Conservation (phyloP, 2,888 invertebrate genomes). For the Acleris cristana region DNA sequence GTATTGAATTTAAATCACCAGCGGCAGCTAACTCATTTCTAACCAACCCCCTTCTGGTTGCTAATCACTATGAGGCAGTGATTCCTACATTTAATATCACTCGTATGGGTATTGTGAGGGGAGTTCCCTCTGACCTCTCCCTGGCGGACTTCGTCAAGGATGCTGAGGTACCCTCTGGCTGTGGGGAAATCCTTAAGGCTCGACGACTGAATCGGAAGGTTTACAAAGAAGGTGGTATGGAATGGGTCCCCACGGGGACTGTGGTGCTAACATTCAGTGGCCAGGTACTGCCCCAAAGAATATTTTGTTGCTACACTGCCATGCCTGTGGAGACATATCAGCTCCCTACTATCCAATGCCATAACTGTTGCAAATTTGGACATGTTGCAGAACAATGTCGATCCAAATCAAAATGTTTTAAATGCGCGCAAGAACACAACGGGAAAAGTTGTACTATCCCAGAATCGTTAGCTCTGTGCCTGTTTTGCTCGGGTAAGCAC, state of each 20-base stretch:
- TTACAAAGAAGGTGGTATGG: not conserved
- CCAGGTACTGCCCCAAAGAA: too few species aligned
- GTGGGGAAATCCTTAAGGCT: not conserved
- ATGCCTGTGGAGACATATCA: too few species aligned
- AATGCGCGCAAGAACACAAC: conserved; percentile 37
- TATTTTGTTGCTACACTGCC: too few species aligned
- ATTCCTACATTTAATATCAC: conserved; percentile 1
- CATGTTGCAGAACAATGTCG: not conserved
- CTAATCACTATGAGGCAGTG: not conserved
- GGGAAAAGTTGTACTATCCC: not conserved
- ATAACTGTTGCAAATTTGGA: not conserved
- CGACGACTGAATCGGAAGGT: not conserved
- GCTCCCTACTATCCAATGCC: too few species aligned
- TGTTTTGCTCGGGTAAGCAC: too few species aligned
- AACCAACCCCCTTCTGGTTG: not conserved
- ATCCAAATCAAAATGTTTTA: conserved; percentile 10
- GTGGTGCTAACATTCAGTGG: too few species aligned
- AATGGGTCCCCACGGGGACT: too few species aligned
- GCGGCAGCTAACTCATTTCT: not conserved
- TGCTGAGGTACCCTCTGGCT: not conserved
- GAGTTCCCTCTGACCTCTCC: not conserved
- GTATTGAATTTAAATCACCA: not conserved
- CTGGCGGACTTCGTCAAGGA: not conserved
- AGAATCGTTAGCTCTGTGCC: too few species aligned
- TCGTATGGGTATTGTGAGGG: not conserved